Conservation (phyloP, 2,797 vertebrate genomes). For the Sebastes nivosus region DNA sequence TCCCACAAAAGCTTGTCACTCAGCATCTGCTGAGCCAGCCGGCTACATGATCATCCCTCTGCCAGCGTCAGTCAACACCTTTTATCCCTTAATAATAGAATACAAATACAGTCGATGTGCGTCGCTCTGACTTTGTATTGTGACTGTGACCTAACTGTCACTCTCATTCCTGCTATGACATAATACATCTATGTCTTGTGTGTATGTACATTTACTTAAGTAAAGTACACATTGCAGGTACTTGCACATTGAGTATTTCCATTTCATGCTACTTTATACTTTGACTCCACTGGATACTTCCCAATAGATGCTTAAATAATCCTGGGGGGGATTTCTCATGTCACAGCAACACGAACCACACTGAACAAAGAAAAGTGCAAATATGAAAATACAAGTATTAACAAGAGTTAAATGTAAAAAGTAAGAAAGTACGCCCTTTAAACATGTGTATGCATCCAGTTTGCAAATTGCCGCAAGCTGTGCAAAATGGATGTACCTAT, state of each 20-base stretch:
- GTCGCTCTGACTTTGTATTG: background rate
- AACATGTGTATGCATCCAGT: background rate
- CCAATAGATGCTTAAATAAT: background rate
- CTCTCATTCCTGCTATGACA: background rate
- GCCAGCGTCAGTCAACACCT: background rate
- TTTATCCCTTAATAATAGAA: background rate
- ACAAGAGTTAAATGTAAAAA: background rate
- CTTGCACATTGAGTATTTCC: background rate
- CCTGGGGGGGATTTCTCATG: background rate
- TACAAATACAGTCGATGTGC: background rate
- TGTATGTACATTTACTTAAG: background rate
- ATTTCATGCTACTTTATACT: background rate
- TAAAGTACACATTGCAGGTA: background rate
- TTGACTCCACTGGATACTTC: background rate
- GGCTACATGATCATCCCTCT: background rate
- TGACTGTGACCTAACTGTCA: background rate
- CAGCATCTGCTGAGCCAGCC: background rate
- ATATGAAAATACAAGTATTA: background rate
- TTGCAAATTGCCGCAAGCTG: background rate
- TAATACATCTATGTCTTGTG: background rate
- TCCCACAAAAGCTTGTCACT: slow-evolving; percentile 11
- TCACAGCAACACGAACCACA: background rate
- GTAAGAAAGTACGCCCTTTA: background rate
- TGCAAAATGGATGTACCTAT: background rate
- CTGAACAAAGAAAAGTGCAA: background rate